Evolutionary conservation across 92 coral and sea anemone genomes (phyloP).

Genomic region (Zoanthus gigantus): DNA sequence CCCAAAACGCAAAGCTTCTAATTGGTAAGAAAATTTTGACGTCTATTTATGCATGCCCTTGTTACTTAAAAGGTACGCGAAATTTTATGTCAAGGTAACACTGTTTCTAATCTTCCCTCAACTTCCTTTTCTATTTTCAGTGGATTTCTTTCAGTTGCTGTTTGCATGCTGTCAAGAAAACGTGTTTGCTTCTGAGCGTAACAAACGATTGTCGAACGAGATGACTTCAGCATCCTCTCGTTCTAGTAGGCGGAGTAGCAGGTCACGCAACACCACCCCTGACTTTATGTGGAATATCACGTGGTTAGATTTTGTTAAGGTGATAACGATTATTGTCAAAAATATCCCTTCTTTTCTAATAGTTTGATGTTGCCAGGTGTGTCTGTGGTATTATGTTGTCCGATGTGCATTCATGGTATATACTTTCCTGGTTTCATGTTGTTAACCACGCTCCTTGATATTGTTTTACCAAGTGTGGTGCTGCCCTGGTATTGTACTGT

Average conservation of each 20-base stretch:
- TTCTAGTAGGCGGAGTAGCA: slow-evolving; percentile 70
- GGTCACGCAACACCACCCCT: slow-evolving; percentile 64
- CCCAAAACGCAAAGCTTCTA: slow-evolving; percentile 88
- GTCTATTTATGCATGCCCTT: background rate
- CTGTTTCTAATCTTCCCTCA: too few relatives aligned
- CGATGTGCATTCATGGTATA: too few relatives aligned
- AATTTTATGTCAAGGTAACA: background rate
- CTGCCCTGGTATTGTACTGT: too few relatives aligned
- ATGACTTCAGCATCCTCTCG: slow-evolving; percentile 39
- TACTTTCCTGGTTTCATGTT: too few relatives aligned
- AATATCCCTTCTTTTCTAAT: background rate
- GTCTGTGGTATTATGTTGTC: too few relatives aligned
- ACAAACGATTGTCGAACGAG: slow-evolving; percentile 58
- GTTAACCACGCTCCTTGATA: too few relatives aligned
- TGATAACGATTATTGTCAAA: background rate
- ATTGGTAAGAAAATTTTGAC: slow-evolving; percentile 60
- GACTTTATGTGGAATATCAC: slow-evolving; percentile 99
- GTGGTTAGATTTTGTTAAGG: slow-evolving; percentile 96
- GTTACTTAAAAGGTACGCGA: background rate
- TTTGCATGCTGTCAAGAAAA: slow-evolving; percentile 96
- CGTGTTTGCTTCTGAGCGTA: slow-evolving; percentile 88
- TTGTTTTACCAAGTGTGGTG: too few relatives aligned
- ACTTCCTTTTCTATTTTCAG: slow-evolving; percentile 46
- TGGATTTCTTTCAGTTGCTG: slow-evolving; percentile 94
- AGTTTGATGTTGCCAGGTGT: background rate